Percentiles rank a stretch among this genome's conserved stretches.
Evolutionary conservation across 1,140 invertebrate species (phyloP).

Genomic region (Helicorthomorpha holstii): DNA sequence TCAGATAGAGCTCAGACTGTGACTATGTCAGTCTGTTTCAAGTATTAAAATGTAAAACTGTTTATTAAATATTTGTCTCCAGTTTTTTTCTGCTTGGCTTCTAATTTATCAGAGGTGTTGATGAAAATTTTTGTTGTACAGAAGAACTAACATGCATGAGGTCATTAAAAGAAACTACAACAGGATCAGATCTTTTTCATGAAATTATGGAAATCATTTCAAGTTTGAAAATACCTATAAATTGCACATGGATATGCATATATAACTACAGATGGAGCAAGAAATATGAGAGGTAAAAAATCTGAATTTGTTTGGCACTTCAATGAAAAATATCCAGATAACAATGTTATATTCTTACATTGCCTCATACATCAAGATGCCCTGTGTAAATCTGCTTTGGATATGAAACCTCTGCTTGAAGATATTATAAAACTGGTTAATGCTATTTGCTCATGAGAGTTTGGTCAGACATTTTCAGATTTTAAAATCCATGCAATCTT

Average conservation of each 20-base stretch:
- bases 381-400: constrained; percentile 10
- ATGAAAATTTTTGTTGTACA: too few relatives aligned
- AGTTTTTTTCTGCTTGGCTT: too few relatives aligned
- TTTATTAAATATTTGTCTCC: too few relatives aligned
- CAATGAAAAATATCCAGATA: constrained; percentile 3
- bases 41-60: too few relatives aligned
- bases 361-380: constrained; percentile 7
- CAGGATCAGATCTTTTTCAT: constrained; percentile 3
- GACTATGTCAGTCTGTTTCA: too few relatives aligned
- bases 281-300: constrained; percentile 6
- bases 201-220: constrained; percentile 5
- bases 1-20: too few relatives aligned
- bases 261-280: constrained; percentile 2
- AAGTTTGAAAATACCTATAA: constrained; percentile 1
- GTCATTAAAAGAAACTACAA: constrained; percentile 5
- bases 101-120: too few relatives aligned
- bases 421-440: constrained; percentile 13
- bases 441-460: constrained; percentile 18
- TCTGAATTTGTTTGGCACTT: constrained; percentile 5
- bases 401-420: constrained; percentile 8
- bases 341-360: constrained; percentile 6
- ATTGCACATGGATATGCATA: too few relatives aligned
- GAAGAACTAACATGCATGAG: constrained; percentile 3
- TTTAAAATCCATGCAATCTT: constrained; percentile 17
- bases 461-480: constrained; percentile 21